Conservation (phyloP, 2,888 invertebrate genomes). For the Adelognathus sp. region DNA sequence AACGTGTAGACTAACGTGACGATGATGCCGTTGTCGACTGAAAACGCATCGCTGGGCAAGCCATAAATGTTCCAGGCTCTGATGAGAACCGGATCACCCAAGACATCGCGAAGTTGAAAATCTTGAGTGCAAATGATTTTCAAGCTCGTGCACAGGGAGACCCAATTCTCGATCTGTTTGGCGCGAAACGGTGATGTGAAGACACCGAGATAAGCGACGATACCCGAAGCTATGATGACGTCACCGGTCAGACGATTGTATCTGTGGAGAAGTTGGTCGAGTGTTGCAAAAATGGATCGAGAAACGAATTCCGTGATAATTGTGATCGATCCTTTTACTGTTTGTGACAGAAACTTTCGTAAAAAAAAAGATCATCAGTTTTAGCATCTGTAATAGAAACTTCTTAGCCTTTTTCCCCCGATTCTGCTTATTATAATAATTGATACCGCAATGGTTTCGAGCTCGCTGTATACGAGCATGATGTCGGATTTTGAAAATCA, state of each 20-base stretch:
- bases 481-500: too few relatives aligned
- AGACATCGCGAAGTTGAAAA: conserved; percentile 89
- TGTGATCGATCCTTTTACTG: conserved; percentile 63
- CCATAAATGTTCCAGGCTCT: conserved; percentile 96
- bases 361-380: too few relatives aligned
- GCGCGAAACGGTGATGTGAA: conserved; percentile 90
- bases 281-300: not conserved
- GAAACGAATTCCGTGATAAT: conserved; percentile 71
- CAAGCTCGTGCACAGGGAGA: conserved; percentile 85
- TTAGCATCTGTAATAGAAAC: too few relatives aligned
- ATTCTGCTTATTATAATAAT: too few relatives aligned
- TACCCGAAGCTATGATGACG: conserved; percentile 92
- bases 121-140: conserved; percentile 89
- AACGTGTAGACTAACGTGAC: conserved; percentile 85
- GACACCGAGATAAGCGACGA: conserved; percentile 95
- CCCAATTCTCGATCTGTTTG: conserved; percentile 89
- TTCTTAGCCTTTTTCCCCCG: too few relatives aligned
- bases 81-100: conserved; percentile 94
- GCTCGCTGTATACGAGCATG: too few relatives aligned
- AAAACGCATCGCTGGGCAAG: conserved; percentile 93
- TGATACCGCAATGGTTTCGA: too few relatives aligned
- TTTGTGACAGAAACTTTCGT: too few relatives aligned
- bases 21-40: conserved; percentile 95
- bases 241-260: conserved; percentile 83
- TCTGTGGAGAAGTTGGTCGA: too few relatives aligned